Evolutionary conservation across 2,888 invertebrate species (phyloP).

Genomic region (Euplexia lucipara): DNA sequence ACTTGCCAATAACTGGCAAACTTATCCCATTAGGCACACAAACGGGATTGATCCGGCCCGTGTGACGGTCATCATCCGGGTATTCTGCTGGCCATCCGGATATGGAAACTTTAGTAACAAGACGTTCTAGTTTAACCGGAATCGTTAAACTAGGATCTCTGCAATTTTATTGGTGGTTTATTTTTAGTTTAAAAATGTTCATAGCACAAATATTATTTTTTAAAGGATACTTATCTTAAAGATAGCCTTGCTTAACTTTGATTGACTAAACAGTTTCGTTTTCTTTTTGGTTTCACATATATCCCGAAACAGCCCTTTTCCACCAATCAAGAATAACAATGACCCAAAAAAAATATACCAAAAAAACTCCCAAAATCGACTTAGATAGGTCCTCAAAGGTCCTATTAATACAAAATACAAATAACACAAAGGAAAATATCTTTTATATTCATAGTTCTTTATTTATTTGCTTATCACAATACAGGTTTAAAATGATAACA

Average conservation of each 20-base stretch:
- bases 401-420: neutral
- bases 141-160: conserved; percentile 1
- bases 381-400: neutral
- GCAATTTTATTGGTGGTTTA: neutral
- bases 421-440: conserved; percentile 19
- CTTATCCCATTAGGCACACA: conserved; percentile 61
- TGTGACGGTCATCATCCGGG: conserved; percentile 53
- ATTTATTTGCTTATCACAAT: no score
- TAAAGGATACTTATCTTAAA: no score
- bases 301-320: no score
- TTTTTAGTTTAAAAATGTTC: neutral
- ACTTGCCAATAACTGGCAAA: conserved; percentile 49
- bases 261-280: no score
- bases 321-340: no score
- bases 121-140: conserved; percentile 25
- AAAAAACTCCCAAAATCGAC: neutral
- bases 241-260: no score
- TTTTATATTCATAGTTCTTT: no score
- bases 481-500: no score
- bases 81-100: conserved; percentile 43
- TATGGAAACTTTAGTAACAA: conserved; percentile 58
- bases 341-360: no score
- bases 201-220: no score
- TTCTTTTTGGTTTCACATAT: no score
- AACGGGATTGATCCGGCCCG: conserved; percentile 58